Percentiles rank a stretch among this genome's conserved stretches.
Conservation (phyloP, 2,113 vertebrate species). For the Cacatua alba region DNA sequence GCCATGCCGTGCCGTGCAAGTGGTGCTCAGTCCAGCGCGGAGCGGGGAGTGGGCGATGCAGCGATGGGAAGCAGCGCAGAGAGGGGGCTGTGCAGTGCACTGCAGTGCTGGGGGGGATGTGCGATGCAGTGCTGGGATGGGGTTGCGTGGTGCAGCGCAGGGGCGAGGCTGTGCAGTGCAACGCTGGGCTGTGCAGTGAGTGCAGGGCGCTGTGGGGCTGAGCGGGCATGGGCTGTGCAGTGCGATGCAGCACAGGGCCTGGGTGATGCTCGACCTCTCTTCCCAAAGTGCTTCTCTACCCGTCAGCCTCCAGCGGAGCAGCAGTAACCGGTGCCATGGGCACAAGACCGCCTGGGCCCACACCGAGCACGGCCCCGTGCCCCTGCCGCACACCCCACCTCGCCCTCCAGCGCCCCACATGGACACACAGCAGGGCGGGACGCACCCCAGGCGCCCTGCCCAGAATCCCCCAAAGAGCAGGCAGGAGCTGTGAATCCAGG, state of each 20-base stretch:
- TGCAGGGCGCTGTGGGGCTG: background rate
- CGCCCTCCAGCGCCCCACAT: rapidly evolving
- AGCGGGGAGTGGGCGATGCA: background rate
- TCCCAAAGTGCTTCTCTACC: background rate
- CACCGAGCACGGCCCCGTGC: rapidly evolving
- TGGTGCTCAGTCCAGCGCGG: background rate
- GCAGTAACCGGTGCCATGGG: rapidly evolving
- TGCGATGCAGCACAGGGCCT: background rate
- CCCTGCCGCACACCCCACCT: background rate
- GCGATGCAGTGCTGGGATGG: background rate
- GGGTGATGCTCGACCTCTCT: no score
- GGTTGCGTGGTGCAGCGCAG: background rate
- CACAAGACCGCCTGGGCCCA: background rate
- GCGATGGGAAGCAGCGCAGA: background rate
- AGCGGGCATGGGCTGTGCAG: background rate
- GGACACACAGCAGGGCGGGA: background rate
- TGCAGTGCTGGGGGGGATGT: no score
- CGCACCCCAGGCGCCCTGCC: no score
- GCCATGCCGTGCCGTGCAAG: background rate
- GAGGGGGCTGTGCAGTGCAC: background rate
- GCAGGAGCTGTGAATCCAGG: rapidly evolving
- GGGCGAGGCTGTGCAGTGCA: background rate
- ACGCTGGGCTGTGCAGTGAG: background rate
- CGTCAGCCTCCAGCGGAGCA: rapidly evolving
- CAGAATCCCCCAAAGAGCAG: background rate